Percentiles rank a stretch among this genome's conserved stretches.
Conservation (phyloP, 2,113 vertebrate genomes). For the Lepus americanus region DNA sequence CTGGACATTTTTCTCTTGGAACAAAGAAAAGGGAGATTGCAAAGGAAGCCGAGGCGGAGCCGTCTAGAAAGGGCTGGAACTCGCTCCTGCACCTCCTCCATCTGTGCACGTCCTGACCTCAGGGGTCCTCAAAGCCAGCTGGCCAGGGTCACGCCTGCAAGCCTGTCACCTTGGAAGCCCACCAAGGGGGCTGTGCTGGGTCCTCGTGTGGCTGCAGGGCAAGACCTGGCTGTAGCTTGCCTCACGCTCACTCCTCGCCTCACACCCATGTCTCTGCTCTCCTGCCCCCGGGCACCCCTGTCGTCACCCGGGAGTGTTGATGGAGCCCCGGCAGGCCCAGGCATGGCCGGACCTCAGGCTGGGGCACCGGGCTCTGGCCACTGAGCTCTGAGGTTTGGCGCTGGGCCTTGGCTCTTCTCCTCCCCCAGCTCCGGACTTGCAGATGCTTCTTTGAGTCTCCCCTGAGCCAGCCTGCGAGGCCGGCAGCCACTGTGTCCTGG, state of each 20-base stretch:
- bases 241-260: neutral
- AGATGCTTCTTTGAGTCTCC: neutral
- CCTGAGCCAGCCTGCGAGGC: neutral
- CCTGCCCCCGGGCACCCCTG: neutral
- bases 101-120: neutral
- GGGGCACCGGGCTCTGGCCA: fast-evolving
- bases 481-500: neutral
- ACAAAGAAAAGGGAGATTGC: neutral
- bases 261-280: neutral
- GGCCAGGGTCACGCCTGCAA: neutral
- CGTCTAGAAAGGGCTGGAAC: neutral
- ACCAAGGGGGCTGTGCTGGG: fast-evolving
- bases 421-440: fast-evolving
- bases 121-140: neutral
- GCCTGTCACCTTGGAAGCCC: no score
- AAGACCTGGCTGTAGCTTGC: fast-evolving
- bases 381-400: neutral
- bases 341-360: fast-evolving
- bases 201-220: fast-evolving
- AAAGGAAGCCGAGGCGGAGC: neutral
- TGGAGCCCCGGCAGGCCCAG: fast-evolving
- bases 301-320: neutral
- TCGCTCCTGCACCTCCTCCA: fast-evolving
- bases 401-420: fast-evolving
- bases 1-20: neutral